Base-by-base conservation (phyloP, 2,113 vertebrate genomes). In the Alaudala cheleensis region DNA sequence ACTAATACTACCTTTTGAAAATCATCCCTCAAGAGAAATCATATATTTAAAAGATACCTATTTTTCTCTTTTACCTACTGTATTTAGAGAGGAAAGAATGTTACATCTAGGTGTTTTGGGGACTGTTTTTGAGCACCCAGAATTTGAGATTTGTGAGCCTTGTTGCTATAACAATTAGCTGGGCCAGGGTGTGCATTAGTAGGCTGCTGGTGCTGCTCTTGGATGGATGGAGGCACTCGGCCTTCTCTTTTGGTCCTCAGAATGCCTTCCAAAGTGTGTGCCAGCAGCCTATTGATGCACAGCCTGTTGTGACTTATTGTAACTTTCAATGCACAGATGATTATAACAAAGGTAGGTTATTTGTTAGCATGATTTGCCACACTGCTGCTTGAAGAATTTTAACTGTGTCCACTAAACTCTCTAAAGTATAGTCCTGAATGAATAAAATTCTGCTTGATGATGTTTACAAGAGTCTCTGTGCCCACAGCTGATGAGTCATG, bases 361-460 rank as follows among this genome's bases (percentile, higher is more conserved):
- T 97, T 96, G 90, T 95, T 95, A 97, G 94, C 33, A 25, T 73
- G 81, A 65, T 95, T 97, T 97, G 95, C 90, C 69, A 60, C 54
- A n/a, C 94, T 54, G 61, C 64, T 97, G 87, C 65, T 94, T 96
- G 90, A 96, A 92, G 81, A 79, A 94, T 96, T 93, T 96, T 94
- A 96, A 86, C 85, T 87, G 65, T 15, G 11, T 96, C 96, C 91
- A 89, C 66, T 89, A 47, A 66, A 72, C 51, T 97, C 97, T 94
- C 93, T 78, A 29, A 94, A 93, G 86, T 61, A 29, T 77, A 93
- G 94, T 97, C 97, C 56, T 74, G 81, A 96, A 97, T 70, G 81
- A 96, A 95, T 96, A 95, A 96, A 97, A 95, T 85, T 91, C 80
- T 92, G 50, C 81, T 95, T 97, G 92, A 96, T 96, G 96, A 49